These are phyloP conservation scores for Camponotus vicinus DNA, from an alignment of 1,140 invertebrate species.

Conservation along the genomic window DNA sequence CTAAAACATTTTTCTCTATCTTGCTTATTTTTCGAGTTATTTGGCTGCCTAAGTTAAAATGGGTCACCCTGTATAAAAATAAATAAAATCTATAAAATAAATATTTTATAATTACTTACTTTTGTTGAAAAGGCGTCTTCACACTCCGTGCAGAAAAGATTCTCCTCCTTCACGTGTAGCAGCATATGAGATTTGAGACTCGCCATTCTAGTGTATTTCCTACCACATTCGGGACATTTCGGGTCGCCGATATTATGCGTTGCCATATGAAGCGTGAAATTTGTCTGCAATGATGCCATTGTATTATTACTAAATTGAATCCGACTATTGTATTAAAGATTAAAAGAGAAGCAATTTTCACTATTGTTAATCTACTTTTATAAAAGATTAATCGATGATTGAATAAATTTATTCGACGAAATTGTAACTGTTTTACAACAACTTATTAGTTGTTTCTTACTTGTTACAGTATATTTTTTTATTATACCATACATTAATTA, in stretches of 20 bases:
- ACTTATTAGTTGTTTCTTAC: background rate
- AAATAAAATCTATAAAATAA: background rate
- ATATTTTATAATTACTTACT: constrained; percentile 81
- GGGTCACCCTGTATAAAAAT: no score
- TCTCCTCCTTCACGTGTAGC: constrained; percentile 90
- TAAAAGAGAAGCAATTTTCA: background rate
- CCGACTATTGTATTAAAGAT: constrained; percentile 11
- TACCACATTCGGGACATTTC: constrained; percentile 89
- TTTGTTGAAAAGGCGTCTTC: constrained; percentile 90
- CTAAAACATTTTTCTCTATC: no score
- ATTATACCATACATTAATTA: no score
- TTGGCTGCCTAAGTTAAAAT: no score
- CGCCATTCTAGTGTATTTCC: constrained; percentile 89
- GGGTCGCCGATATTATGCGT: constrained; percentile 87
- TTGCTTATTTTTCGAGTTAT: no score
- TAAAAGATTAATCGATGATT: constrained; percentile 13
- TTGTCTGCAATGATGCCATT: constrained; percentile 82
- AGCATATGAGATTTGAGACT: constrained; percentile 91
- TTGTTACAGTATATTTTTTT: constrained; percentile 5
- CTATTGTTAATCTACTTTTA: constrained; percentile 22
- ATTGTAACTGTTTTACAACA: background rate
- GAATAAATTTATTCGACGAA: background rate
- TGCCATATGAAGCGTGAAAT: constrained; percentile 89
- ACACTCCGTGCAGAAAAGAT: constrained; percentile 90
- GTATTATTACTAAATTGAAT: constrained; percentile 65